phyloP scores from a whole-genome alignment of 2,888 invertebrate genomes.

The Microplitis deprimator region DNA sequence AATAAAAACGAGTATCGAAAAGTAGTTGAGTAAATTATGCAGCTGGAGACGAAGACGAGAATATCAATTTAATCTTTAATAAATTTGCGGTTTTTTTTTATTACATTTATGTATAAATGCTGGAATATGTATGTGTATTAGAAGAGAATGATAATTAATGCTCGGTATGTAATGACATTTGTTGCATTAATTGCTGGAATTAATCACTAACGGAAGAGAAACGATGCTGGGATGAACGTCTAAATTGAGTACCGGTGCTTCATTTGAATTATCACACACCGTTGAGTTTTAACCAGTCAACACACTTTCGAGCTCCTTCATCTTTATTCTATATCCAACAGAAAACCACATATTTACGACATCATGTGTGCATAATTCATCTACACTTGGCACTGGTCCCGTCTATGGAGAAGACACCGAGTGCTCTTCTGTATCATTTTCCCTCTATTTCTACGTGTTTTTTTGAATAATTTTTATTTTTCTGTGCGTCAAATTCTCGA shows the following conservation, averaged over 20 bases:
- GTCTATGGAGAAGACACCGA: slow-evolving; percentile 3
- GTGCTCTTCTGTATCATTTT: not conserved
- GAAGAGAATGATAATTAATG: not conserved
- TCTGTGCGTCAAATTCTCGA: not conserved
- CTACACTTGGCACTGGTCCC: slow-evolving; percentile 21
- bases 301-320: slow-evolving; percentile 18
- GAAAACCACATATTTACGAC: slow-evolving; percentile 19
- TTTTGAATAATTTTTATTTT: slow-evolving; percentile 8
- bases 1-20: not conserved
- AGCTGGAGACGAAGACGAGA: not conserved
- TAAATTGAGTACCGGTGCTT: slow-evolving; percentile 1
- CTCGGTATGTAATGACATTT: not conserved
- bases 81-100: not conserved
- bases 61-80: not conserved
- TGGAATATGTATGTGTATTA: not conserved
- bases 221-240: not conserved
- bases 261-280: slow-evolving; percentile 3
- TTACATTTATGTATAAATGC: not conserved
- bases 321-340: slow-evolving; percentile 4
- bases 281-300: slow-evolving; percentile 12
- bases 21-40: not conserved
- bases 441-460: not conserved
- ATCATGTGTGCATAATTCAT: slow-evolving; percentile 29
- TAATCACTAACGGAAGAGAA: not conserved
- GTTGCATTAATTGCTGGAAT: not conserved